These are phyloP conservation scores for Rhynchonema sp. DNA, from an alignment of 2,888 invertebrate species.

Conservation along the genomic window DNA sequence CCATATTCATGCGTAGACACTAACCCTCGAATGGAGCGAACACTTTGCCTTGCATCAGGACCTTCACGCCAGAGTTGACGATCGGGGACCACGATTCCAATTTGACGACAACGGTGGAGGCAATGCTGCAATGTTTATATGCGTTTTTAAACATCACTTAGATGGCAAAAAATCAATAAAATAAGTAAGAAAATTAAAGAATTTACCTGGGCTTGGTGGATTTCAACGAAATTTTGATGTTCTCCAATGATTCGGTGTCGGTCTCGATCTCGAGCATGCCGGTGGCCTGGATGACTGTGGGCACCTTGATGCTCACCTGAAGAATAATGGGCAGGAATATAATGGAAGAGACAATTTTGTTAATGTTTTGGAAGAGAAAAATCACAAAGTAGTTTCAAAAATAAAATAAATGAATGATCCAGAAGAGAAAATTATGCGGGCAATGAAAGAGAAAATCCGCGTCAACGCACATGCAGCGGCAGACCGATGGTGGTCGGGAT, in stretches of 20 bases:
- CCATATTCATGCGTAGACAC: too few relatives aligned
- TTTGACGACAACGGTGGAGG: slow-evolving; percentile 10
- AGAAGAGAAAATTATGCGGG: not conserved
- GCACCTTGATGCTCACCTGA: not conserved
- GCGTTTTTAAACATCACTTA: not conserved
- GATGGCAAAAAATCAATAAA: not conserved
- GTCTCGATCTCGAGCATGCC: not conserved
- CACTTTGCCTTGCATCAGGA: slow-evolving; percentile 11
- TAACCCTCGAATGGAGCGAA: slow-evolving; percentile 16
- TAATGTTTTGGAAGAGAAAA: too few relatives aligned
- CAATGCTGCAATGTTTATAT: slow-evolving; percentile 7
- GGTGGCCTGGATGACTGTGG: not conserved
- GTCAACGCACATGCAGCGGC: slow-evolving; percentile 9
- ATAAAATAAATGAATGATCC: not conserved
- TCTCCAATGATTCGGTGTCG: not conserved
- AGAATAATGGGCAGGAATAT: too few relatives aligned
- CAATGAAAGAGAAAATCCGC: too few relatives aligned
- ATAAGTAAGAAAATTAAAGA: not conserved
- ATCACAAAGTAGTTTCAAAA: not conserved
- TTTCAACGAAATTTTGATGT: not conserved
- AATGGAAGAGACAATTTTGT: too few relatives aligned
- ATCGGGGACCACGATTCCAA: slow-evolving; percentile 13
- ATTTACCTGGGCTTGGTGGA: not conserved
- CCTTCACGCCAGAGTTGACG: slow-evolving; percentile 16
- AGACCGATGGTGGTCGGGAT: slow-evolving; percentile 16